Percentiles rank a stretch among this genome's conserved stretches.
phyloP scores from a whole-genome alignment of 2,797 vertebrate species.

The Pristis pectinata region DNA sequence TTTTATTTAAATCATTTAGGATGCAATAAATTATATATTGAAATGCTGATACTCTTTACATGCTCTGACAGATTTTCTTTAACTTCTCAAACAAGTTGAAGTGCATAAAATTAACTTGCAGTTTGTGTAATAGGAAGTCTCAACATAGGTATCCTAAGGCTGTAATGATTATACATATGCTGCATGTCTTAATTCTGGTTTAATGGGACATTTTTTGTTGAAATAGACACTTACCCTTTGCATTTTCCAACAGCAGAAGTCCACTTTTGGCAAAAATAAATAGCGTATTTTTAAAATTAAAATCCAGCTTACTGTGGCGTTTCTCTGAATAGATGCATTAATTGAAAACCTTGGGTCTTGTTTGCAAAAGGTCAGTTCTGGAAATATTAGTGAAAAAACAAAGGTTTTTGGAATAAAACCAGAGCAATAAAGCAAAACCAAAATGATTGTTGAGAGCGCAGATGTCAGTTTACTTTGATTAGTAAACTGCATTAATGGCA shows the following conservation, averaged over 20 bases:
- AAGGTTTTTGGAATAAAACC: neutral
- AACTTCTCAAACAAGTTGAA: neutral
- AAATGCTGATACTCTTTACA: neutral
- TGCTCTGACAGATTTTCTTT: neutral
- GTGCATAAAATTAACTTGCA: neutral
- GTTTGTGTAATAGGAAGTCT: neutral
- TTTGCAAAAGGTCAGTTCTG: neutral
- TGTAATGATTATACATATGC: neutral
- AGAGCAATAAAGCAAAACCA: neutral
- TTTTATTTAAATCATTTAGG: neutral
- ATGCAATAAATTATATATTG: neutral
- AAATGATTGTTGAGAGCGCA: neutral
- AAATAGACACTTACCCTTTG: neutral
- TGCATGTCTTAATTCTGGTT: neutral
- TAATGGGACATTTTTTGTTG: neutral
- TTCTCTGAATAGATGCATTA: neutral
- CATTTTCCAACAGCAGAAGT: neutral
- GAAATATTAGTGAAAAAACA: neutral
- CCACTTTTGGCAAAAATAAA: conserved; percentile 1
- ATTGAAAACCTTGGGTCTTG: neutral
- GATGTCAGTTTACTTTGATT: neutral
- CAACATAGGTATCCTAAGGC: neutral
- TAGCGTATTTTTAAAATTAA: neutral
- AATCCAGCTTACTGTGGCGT: neutral
- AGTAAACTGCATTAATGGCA: neutral